Percentiles rank a stretch among this genome's conserved stretches.
phyloP scores from a whole-genome alignment of 2,888 invertebrate species.

The Tortrix viridana region DNA sequence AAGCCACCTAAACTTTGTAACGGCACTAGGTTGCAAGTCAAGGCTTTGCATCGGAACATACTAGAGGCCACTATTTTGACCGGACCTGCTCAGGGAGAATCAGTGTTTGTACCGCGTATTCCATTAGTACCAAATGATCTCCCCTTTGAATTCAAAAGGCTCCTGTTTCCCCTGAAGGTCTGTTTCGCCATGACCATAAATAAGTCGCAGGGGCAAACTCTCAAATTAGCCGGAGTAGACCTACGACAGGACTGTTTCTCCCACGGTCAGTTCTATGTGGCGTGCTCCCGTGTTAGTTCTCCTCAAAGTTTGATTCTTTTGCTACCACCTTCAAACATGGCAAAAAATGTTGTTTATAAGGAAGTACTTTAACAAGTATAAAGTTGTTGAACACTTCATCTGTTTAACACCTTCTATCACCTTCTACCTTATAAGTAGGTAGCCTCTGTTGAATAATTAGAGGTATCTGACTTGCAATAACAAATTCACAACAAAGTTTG shows the following conservation, averaged over 20 bases:
- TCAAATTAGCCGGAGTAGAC: background rate
- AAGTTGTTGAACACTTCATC: too few species aligned
- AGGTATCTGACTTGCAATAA: too few species aligned
- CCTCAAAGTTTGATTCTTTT: background rate
- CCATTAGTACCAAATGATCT: constrained; percentile 39
- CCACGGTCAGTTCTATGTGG: constrained; percentile 2
- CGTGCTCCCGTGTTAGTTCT: background rate
- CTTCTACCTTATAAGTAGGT: too few species aligned
- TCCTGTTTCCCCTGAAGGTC: background rate
- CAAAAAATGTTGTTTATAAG: constrained; percentile 4
- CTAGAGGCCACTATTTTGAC: constrained; percentile 42
- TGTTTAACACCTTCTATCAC: too few species aligned
- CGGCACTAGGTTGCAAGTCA: constrained; percentile 19
- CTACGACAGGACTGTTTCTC: background rate
- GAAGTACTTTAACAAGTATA: background rate
- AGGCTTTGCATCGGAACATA: constrained; percentile 30
- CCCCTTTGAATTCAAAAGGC: background rate
- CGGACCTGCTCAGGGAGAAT: constrained; percentile 39
- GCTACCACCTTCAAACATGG: background rate
- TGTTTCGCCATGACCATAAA: constrained; percentile 3
- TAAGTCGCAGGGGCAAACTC: constrained; percentile 3
- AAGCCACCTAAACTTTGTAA: constrained; percentile 29
- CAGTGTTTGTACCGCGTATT: constrained; percentile 39
- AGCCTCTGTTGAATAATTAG: too few species aligned
- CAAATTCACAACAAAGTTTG: too few species aligned